phyloP scores from a whole-genome alignment of 2,888 invertebrate genomes.

The Apoda limacodes region DNA sequence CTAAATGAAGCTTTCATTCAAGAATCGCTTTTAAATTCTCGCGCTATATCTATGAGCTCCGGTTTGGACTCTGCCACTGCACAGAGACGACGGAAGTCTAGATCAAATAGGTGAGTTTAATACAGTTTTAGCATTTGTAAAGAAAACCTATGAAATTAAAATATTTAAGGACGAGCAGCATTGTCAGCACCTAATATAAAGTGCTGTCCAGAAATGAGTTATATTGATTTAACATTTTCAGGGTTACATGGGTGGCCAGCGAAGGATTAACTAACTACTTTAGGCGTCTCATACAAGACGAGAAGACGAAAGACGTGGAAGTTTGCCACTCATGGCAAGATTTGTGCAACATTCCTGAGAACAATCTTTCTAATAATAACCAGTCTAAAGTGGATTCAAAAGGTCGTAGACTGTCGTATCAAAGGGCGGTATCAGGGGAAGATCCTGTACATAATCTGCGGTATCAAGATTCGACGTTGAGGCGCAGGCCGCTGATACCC shows the following conservation, averaged over 20 bases:
- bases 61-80: constrained; percentile 46
- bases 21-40: constrained; percentile 39
- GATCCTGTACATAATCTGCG: constrained; percentile 34
- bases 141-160: no score
- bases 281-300: constrained; percentile 45
- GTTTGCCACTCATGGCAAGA: constrained; percentile 42
- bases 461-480: constrained; percentile 31
- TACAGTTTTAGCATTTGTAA: no score
- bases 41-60: constrained; percentile 59
- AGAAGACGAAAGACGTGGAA: constrained; percentile 35
- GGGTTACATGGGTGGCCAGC: constrained; percentile 57
- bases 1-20: constrained; percentile 35
- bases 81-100: constrained; percentile 30
- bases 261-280: constrained; percentile 53
- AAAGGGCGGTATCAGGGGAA: constrained; percentile 56
- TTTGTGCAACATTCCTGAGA: constrained; percentile 40
- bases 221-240: constrained; percentile 27
- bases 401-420: constrained; percentile 52
- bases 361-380: constrained; percentile 24
- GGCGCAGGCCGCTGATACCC: constrained; percentile 31
- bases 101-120: constrained; percentile 51
- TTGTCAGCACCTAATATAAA: no score
- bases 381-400: constrained; percentile 33
- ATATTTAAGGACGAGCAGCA: no score
- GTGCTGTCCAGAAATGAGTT: no score